Conservation (phyloP, 2,113 vertebrate genomes). For the Cryptoleucopteryx plumbea region DNA sequence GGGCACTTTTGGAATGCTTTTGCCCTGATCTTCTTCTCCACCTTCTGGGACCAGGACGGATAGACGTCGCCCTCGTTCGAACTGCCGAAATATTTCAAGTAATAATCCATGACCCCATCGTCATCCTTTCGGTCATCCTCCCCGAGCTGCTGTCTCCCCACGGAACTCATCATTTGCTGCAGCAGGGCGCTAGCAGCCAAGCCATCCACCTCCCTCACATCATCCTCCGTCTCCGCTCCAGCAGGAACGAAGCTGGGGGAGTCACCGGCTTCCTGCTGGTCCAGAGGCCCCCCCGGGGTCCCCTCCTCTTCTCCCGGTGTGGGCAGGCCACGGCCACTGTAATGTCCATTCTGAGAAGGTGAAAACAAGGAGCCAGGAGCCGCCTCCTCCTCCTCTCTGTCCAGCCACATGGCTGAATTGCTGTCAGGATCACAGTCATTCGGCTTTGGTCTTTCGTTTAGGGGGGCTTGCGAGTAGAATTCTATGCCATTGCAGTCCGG, state of each 20-base stretch:
- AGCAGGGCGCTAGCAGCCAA: slow-evolving; percentile 89
- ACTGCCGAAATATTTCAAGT: slow-evolving; percentile 97
- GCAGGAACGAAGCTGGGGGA: slow-evolving; percentile 64
- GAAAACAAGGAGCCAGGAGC: slow-evolving; percentile 74
- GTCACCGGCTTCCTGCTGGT: slow-evolving; percentile 66
- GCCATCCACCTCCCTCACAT: slow-evolving; percentile 64
- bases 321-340: slow-evolving; percentile 71
- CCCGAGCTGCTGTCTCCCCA: slow-evolving; percentile 77
- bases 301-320: slow-evolving; percentile 67
- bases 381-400: slow-evolving; percentile 70
- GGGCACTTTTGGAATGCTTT: slow-evolving; percentile 99
- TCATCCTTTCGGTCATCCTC: slow-evolving; percentile 85
- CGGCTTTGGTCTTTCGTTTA: slow-evolving; percentile 66
- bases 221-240: slow-evolving; percentile 71
- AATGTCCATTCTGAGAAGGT: slow-evolving; percentile 83
- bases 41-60: slow-evolving; percentile 79
- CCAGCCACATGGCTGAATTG: slow-evolving; percentile 72
- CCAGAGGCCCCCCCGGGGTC: slow-evolving; percentile 59
- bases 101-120: slow-evolving; percentile 95
- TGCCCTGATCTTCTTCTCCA: slow-evolving; percentile 95
- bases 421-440: slow-evolving; percentile 71
- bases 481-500: slow-evolving; percentile 77
- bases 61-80: slow-evolving; percentile 80
- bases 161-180: slow-evolving; percentile 93
- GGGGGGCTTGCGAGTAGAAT: slow-evolving; percentile 69